Evolutionary conservation across 2,888 invertebrate species (phyloP), one percentile per base, ranked within the genome.

Genomic region (Parnassius orleans): DNA sequence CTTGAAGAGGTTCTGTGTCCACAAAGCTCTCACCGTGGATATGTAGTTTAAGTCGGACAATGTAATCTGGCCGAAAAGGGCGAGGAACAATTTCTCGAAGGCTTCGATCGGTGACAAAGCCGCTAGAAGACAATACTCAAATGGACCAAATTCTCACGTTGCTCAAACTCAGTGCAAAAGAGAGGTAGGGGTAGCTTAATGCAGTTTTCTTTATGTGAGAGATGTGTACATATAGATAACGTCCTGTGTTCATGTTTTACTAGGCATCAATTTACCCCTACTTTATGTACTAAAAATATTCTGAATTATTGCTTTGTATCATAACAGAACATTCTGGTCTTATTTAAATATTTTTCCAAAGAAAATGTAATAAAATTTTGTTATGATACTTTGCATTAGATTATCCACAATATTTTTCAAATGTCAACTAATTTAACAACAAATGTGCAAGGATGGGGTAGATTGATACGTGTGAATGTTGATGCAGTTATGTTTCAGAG

Each of bases 21-120:
- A 97, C 78, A 92, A 92, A 66, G 96, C 96, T 80, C 96, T 94
- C 81, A 92, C 87, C 77, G 89, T 89, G 72, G 93, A 93, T 88
- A 94, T 93, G 91, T 95, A 94, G 93, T 95, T 95, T 81, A 97
- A 94, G 91, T 96, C 96, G 86, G 95, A 95, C 87, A 95, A 94
- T 73, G 96, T 95, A 76, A 96, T 98, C 92, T 98, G 95, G 84
- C 98, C 98, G 93, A 99, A 98, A 87, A 99, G 95, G 85, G 98
- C 98, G 94, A 98, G 98, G 94, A 99, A 99, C 80, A 99, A 95
- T 93, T 98, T 95, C 94, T 99, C 99, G 93, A 99, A 96, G 76
- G 98, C 98, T 90, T 97, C 95, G 92, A 96, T 90, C 79, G 97
- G 96, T 87, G 95, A 95, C 94, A 97, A 96, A 92, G 94, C 93